Conservation (phyloP, 2,888 invertebrate genomes). For the Byasa hedistus region DNA sequence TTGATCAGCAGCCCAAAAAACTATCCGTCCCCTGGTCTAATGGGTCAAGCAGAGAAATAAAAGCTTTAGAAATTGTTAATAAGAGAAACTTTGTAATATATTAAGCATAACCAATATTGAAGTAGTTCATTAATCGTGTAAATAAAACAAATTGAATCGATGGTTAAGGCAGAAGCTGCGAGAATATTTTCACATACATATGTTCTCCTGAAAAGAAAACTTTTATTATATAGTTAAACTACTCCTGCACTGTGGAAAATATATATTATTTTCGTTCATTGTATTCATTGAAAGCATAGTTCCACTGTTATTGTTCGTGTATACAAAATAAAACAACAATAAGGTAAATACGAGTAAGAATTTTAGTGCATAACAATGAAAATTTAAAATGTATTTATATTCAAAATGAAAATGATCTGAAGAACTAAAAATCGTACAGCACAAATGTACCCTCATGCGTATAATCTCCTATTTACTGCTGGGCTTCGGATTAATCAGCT, state of each 20-base stretch:
- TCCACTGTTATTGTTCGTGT: not conserved
- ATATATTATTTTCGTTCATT: not conserved
- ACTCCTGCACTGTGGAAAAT: not conserved
- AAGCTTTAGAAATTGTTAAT: no score
- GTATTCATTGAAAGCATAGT: not conserved
- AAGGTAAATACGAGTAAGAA: not conserved
- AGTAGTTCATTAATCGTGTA: no score
- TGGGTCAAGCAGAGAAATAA: no score
- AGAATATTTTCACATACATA: no score
- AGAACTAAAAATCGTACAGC: not conserved
- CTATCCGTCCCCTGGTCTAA: no score
- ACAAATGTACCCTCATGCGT: not conserved
- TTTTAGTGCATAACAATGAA: not conserved
- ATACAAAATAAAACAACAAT: conserved; percentile 2
- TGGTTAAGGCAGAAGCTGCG: no score
- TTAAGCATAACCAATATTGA: no score
- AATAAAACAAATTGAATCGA: no score
- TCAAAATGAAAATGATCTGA: not conserved
- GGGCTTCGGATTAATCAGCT: conserved; percentile 15
- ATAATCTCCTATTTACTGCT: conserved; percentile 5
- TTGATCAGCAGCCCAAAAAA: no score
- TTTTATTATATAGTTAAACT: no score
- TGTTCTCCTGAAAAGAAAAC: no score
- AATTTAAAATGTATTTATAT: not conserved
- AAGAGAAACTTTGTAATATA: no score